Base-by-base conservation (phyloP, 92 coral and sea anemone species). In the Blastomussa wellsi region DNA sequence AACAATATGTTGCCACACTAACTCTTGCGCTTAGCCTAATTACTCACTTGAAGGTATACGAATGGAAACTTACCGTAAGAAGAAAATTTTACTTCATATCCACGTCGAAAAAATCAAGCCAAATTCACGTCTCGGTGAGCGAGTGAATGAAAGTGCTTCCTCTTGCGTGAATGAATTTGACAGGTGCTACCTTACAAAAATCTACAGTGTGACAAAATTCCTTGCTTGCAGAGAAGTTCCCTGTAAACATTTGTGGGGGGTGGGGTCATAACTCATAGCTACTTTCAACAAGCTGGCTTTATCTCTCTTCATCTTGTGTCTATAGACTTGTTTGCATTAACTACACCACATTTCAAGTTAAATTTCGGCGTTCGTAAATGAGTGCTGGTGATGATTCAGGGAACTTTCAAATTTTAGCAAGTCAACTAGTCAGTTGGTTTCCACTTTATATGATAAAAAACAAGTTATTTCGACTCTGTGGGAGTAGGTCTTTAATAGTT, bases 101-200 rank as follows among this genome's bases (percentile, higher is more conserved):
- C 72, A 24, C n/a, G n/a, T n/a, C n/a, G 29, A 33, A 72, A 22
- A 49, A n/a, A n/a, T n/a, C n/a, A n/a, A 72, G 38, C 49, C 17
- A 22, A 53, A 71, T 82, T 72, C 79, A 82, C 86, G 57, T 82
- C 52, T 51, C 39, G 6, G 36, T 5, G 42, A 49, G 12, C 7
- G 44, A 49, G 12, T 24, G 65, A 44, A 16, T 31, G 76, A 82
- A 82, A 20, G 36, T 51, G 86, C 53, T 82, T 28, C 62, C n/a
- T 72, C 78, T 39, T 13, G 86, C 86, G 86, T 82, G 70, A 55
- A 71, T 0, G 7, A 20, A 72, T 37, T 82, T 72, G 78, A 71
- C 86, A 82, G 86, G 71, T 82, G 78, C 86, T 82, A 71, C 72
- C 55, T 36, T 71, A 26, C 78, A 28, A 24, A 51, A 51, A 53